Conservation (phyloP, 2,797 vertebrate species). For the Premnoplex brunnescens region DNA sequence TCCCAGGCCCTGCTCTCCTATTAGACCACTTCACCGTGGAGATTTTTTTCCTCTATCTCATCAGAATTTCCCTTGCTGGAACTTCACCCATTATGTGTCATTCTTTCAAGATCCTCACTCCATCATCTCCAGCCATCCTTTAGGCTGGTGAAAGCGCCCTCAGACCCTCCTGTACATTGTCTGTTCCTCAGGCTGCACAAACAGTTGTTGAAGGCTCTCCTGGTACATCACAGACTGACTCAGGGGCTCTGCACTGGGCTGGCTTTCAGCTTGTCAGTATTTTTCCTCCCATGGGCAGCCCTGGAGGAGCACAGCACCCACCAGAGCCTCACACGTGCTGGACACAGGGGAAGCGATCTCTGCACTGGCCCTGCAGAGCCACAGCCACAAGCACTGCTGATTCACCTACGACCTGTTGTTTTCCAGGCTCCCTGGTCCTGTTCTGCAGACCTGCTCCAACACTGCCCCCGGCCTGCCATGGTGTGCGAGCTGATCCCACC, state of each 20-base stretch:
- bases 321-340: background rate
- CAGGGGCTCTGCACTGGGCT: background rate
- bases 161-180: accelerated
- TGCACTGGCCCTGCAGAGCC: background rate
- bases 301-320: background rate
- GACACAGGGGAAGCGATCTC: background rate
- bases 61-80: background rate
- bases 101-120: background rate
- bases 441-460: background rate
- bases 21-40: background rate
- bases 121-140: background rate
- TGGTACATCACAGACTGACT: accelerated
- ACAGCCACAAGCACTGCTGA: background rate
- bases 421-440: background rate
- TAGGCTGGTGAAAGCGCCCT: background rate
- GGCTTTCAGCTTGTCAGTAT: background rate
- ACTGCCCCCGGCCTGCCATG: accelerated
- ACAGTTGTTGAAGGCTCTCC: background rate
- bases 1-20: background rate
- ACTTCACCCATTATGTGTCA: background rate
- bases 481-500: accelerated
- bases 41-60: background rate
- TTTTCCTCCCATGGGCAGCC: background rate
- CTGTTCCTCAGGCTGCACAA: background rate
- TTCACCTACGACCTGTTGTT: background rate